These are phyloP conservation scores for Melanotaenia parkinsoni DNA, from an alignment of 2,797 vertebrate genomes.

Conservation along the genomic window DNA sequence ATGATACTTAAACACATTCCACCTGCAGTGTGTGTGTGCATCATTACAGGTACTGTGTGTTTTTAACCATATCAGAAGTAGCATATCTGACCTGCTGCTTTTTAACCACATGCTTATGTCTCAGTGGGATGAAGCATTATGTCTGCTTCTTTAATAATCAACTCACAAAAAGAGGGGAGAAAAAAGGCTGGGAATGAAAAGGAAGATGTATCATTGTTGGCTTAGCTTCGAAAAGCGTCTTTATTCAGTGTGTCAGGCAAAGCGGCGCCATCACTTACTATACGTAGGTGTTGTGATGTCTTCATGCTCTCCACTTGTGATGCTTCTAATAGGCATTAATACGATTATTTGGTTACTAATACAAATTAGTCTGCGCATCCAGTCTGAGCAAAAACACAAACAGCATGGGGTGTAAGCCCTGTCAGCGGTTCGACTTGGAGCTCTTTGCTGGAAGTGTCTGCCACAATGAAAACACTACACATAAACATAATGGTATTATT, in stretches of 20 bases:
- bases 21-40: constrained; percentile 19
- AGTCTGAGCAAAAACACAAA: constrained; percentile 67
- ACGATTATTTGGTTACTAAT: constrained; percentile 85
- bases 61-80: constrained; percentile 16
- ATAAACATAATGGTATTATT: constrained; percentile 71
- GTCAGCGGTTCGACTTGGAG: constrained; percentile 70
- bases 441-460: constrained; percentile 61
- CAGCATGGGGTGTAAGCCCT: constrained; percentile 66
- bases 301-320: constrained; percentile 80
- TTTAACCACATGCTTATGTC: constrained; percentile 20
- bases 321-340: constrained; percentile 85
- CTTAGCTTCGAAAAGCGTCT: constrained; percentile 45
- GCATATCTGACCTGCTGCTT: constrained; percentile 30
- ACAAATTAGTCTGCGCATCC: constrained; percentile 81
- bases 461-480: constrained; percentile 43
- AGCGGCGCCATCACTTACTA: constrained; percentile 41
- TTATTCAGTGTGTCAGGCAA: constrained; percentile 54
- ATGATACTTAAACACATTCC: constrained; percentile 43
- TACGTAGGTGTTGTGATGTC: constrained; percentile 84
- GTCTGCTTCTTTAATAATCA: constrained; percentile 31
- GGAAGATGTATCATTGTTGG: constrained; percentile 46
- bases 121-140: constrained; percentile 14
- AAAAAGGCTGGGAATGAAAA: constrained; percentile 30
- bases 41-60: constrained; percentile 39
- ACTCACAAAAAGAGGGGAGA: constrained; percentile 29